phyloP scores from a whole-genome alignment of 2,113 vertebrate species.

The Ophthalmolycus amberensis region DNA sequence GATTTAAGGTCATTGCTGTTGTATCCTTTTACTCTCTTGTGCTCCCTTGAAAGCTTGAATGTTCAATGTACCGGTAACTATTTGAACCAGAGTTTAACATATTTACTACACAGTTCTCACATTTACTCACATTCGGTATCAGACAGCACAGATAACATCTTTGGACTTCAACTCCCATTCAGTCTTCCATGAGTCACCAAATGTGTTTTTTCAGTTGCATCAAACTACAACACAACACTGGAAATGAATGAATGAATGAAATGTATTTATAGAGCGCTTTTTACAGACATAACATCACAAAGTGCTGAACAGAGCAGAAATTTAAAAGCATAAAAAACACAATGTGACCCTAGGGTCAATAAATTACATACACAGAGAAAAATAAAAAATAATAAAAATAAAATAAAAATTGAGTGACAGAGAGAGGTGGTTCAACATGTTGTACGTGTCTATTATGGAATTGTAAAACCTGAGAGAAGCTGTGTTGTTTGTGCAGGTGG shows the following conservation, averaged over 20 bases:
- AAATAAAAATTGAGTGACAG: not conserved
- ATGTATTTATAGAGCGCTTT: no score
- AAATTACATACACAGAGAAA: no score
- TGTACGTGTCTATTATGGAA: not conserved
- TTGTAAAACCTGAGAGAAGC: not conserved
- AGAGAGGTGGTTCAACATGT: not conserved
- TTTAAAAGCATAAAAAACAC: no score
- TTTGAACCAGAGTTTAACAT: not conserved
- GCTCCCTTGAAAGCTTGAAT: not conserved
- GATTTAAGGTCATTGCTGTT: not conserved
- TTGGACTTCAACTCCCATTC: not conserved
- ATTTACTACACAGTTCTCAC: not conserved
- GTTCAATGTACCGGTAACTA: not conserved
- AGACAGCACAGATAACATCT: not conserved
- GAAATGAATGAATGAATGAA: no score
- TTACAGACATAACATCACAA: no score
- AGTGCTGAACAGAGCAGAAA: no score
- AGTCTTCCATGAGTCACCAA: not conserved
- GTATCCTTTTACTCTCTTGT: no score
- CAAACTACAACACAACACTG: not conserved
- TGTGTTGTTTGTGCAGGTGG: not conserved
- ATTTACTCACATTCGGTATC: not conserved
- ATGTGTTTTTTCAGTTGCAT: not conserved
- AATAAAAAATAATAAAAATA: no score
- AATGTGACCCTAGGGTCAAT: no score